These are phyloP conservation scores for Zoanthus sociatus DNA, from an alignment of 92 coral and sea anemone species.

Conservation along the genomic window DNA sequence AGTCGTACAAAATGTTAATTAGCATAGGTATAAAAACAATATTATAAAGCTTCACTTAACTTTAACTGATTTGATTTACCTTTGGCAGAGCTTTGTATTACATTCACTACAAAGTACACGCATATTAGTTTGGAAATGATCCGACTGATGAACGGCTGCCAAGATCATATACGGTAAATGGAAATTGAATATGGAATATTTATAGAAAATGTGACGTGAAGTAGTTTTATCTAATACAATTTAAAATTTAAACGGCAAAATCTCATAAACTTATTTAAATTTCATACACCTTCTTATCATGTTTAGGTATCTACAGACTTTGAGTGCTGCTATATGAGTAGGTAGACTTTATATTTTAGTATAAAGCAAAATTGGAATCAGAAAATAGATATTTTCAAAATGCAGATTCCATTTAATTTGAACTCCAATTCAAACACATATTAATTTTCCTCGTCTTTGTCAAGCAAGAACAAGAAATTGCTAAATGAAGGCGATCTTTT, in stretches of 20 bases:
- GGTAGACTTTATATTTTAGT: not conserved
- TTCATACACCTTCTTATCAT: not conserved
- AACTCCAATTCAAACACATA: not conserved
- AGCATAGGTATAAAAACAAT: not conserved
- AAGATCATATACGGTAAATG: conserved; percentile 11
- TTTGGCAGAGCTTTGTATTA: not conserved
- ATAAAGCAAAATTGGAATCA: not conserved
- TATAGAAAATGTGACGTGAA: conserved; percentile 38
- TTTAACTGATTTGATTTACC: not conserved
- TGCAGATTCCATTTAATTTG: not conserved
- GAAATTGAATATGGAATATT: conserved; percentile 33
- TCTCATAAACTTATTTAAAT: conserved; percentile 29
- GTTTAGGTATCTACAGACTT: conserved; percentile 6
- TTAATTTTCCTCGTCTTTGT: not conserved
- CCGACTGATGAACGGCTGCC: not conserved
- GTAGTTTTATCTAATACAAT: conserved; percentile 13
- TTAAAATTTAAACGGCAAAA: conserved; percentile 22
- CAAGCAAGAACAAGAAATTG: too few relatives aligned
- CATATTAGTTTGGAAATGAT: conserved; percentile 7
- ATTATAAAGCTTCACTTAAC: too few relatives aligned
- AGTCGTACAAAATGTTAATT: not conserved
- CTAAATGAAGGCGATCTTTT: too few relatives aligned
- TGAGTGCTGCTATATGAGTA: not conserved
- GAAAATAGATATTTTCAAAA: not conserved
- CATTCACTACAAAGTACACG: not conserved